Conservation (phyloP, 2,888 invertebrate species). For the Rutpela maculata region DNA sequence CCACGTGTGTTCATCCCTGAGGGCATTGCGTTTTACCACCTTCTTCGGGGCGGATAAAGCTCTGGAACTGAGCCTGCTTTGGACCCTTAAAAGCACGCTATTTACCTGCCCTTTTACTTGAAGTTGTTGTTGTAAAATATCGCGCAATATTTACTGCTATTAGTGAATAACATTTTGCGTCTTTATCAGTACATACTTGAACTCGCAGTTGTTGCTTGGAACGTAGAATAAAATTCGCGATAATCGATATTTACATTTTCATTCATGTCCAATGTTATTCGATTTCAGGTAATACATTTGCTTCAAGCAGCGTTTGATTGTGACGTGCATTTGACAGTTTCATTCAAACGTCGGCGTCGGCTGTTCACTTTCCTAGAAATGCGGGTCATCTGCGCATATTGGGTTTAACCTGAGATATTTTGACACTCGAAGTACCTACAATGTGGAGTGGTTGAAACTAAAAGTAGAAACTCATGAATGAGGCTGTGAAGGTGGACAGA, state of each 20-base stretch:
- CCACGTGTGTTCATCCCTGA: conserved; percentile 20
- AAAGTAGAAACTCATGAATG: not conserved
- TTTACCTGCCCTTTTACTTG: not conserved
- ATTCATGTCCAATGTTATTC: not conserved
- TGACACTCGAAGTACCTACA: not conserved
- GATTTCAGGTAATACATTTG: not conserved
- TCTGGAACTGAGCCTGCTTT: not conserved
- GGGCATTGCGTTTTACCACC: not conserved
- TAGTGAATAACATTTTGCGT: not conserved
- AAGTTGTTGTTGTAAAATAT: not conserved
- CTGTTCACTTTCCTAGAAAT: not conserved
- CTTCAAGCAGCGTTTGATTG: not conserved
- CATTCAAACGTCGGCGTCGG: not conserved
- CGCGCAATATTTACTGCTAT: conserved; percentile 3
- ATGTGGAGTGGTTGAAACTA: not conserved
- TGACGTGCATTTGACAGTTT: not conserved
- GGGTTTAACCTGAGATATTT: not conserved
- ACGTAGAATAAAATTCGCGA: not conserved
- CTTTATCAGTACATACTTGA: not conserved
- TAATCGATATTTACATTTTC: not conserved
- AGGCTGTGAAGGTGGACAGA: too few species aligned
- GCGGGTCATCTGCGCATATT: not conserved
- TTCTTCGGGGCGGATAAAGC: not conserved
- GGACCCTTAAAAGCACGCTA: not conserved
- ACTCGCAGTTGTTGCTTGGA: not conserved